phyloP scores from a whole-genome alignment of 1,140 invertebrate species.

The Drosophila funebris region DNA sequence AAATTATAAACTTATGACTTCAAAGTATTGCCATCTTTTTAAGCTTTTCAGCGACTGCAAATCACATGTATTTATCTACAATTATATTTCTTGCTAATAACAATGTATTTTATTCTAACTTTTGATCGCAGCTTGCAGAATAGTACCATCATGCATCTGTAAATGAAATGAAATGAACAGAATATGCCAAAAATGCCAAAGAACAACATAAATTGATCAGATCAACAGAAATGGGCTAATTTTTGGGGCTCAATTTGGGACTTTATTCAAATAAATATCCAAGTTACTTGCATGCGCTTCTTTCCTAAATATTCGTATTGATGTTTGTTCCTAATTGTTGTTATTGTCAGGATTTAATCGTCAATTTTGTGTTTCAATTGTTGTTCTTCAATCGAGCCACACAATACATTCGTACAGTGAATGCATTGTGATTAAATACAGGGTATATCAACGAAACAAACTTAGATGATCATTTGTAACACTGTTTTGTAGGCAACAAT shows the following conservation, averaged over 20 bases:
- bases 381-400: not conserved
- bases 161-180: conserved; percentile 48
- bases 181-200: conserved; percentile 15
- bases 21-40: conserved; percentile 77
- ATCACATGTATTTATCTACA: conserved; percentile 21
- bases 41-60: conserved; percentile 51
- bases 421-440: not conserved
- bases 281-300: conserved; percentile 36
- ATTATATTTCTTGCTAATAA: conserved; percentile 37
- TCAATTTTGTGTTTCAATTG: conserved; percentile 24
- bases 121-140: conserved; percentile 77
- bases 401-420: not conserved
- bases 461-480: not conserved
- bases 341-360: conserved; percentile 10
- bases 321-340: conserved; percentile 37
- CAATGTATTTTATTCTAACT: conserved; percentile 34
- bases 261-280: conserved; percentile 14
- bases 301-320: conserved; percentile 13
- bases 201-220: conserved; percentile 17
- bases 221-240: conserved; percentile 1
- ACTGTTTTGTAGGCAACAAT: not conserved
- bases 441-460: not conserved
- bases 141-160: conserved; percentile 83
- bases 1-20: conserved; percentile 32
- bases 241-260: conserved; percentile 12